Conservation (phyloP, 2,888 invertebrate genomes). For the Sphaeridia pumilis region DNA sequence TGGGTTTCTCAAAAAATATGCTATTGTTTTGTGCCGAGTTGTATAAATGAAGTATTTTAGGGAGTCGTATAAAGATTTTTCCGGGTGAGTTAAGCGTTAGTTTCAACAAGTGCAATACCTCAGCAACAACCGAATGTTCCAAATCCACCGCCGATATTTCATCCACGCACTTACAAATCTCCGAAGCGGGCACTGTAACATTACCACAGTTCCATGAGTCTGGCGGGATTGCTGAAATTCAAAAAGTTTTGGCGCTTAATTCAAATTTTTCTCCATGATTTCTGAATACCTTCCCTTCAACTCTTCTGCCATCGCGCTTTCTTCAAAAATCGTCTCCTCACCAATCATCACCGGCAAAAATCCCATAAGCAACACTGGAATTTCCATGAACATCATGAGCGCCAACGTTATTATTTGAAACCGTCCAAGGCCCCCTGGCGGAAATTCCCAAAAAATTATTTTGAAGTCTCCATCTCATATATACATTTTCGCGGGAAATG, state of each 20-base stretch:
- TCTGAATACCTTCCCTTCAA: too few species aligned
- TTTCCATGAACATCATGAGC: slow-evolving; percentile 20
- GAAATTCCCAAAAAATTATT: not conserved
- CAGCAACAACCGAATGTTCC: slow-evolving; percentile 9
- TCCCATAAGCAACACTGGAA: slow-evolving; percentile 22
- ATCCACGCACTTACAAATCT: slow-evolving; percentile 1
- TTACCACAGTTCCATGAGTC: slow-evolving; percentile 1
- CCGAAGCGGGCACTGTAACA: not conserved
- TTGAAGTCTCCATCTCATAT: not conserved
- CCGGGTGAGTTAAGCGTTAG: too few species aligned
- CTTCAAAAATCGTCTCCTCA: not conserved
- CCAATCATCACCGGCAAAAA: slow-evolving; percentile 29
- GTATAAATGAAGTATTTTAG: too few species aligned
- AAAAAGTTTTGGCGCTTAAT: not conserved
- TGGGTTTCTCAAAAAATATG: too few species aligned
- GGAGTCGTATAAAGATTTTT: too few species aligned
- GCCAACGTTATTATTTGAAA: slow-evolving; percentile 22
- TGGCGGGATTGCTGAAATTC: slow-evolving; percentile 1
- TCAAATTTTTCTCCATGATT: not conserved
- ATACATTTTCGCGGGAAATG: not conserved
- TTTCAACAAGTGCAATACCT: too few species aligned
- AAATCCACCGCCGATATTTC: not conserved
- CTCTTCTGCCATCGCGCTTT: too few species aligned
- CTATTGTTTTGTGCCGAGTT: too few species aligned
- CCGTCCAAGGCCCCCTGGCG: slow-evolving; percentile 11